Conservation (phyloP, 1,140 invertebrate genomes). For the Drosophila guanche region DNA sequence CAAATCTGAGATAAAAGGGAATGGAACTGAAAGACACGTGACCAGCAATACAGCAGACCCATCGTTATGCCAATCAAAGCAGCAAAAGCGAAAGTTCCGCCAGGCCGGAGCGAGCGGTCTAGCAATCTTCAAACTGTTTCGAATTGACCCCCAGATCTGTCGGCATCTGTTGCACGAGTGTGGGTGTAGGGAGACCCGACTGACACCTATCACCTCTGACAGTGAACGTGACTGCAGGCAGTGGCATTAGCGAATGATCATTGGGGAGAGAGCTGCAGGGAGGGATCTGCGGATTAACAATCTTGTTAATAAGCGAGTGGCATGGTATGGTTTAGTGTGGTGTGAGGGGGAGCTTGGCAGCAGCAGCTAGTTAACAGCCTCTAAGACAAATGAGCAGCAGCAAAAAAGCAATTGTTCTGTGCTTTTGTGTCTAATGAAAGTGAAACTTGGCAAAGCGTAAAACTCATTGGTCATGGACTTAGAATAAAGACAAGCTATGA, state of each 20-base stretch:
- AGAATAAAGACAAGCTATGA: conserved; percentile 49
- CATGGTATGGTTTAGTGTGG: background rate
- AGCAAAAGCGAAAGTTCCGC: conserved; percentile 67
- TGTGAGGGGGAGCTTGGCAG: background rate
- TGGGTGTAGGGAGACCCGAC: conserved; percentile 45
- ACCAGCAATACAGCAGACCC: conserved; percentile 27
- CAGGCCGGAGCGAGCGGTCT: conserved; percentile 35
- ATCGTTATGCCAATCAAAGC: conserved; percentile 60
- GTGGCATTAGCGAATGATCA: background rate
- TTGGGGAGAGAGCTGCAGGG: background rate
- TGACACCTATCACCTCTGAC: conserved; percentile 66
- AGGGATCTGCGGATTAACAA: conserved; percentile 15
- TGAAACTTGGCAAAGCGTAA: conserved; percentile 46
- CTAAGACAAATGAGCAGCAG: conserved; percentile 2
- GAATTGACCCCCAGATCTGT: conserved; percentile 59
- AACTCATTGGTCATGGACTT: conserved; percentile 48
- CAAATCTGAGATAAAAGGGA: too few species aligned
- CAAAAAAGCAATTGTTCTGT: conserved; percentile 32
- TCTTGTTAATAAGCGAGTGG: conserved; percentile 18
- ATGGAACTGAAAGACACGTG: background rate
- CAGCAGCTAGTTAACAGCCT: conserved; percentile 18
- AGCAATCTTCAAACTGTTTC: conserved; percentile 47
- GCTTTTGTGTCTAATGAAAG: conserved; percentile 52
- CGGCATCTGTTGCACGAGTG: conserved; percentile 33
- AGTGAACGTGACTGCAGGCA: conserved; percentile 58